Conservation (phyloP, 2,797 vertebrate genomes). For the Enteromius anoplus region DNA sequence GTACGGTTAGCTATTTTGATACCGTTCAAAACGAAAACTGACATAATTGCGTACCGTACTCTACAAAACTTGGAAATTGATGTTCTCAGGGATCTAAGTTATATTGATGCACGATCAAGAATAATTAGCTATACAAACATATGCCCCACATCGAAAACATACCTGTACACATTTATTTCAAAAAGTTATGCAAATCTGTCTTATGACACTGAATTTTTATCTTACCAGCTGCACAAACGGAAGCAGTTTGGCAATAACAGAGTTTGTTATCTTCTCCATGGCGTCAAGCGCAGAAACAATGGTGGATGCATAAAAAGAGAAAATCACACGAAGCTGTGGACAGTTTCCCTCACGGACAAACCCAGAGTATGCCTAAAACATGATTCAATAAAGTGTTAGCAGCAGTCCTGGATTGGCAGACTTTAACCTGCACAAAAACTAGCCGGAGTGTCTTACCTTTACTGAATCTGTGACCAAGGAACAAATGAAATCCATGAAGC, state of each 20-base stretch:
- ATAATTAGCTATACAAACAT: no score
- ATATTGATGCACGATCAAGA: no score
- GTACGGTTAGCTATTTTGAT: no score
- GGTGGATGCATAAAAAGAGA: conserved; percentile 92
- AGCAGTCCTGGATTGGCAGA: not conserved
- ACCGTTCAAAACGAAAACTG: no score
- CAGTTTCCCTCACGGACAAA: conserved; percentile 63
- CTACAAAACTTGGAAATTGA: no score
- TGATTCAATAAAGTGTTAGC: not conserved
- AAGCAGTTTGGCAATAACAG: conserved; percentile 85
- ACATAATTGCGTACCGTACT: no score
- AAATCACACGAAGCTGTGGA: conserved; percentile 87
- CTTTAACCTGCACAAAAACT: not conserved
- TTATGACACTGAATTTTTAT: not conserved
- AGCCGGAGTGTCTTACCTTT: conserved; percentile 76
- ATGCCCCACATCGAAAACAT: no score
- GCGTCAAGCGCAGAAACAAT: conserved; percentile 84
- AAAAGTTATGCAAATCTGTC: not conserved
- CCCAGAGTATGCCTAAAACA: conserved; percentile 80
- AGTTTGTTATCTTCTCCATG: conserved; percentile 78
- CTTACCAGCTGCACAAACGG: conserved; percentile 92
- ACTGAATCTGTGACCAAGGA: conserved; percentile 84
- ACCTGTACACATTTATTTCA: not conserved
- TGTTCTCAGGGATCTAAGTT: no score
- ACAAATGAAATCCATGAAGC: conserved; percentile 98